Conservation (phyloP, 2,888 invertebrate species). For the Lepidochrysops patricia region DNA sequence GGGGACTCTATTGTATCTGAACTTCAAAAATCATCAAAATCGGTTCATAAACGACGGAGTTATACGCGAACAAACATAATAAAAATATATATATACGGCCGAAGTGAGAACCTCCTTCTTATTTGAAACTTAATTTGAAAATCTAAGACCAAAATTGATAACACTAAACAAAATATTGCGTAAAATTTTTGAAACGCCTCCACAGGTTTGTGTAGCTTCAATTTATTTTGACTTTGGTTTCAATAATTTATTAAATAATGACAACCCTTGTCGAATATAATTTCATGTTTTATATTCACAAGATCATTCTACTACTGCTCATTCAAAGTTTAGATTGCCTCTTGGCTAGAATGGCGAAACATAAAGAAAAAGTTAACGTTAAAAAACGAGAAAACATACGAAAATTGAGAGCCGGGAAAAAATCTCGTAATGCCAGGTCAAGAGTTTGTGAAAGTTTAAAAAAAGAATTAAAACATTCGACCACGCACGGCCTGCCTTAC, state of each 20-base stretch:
- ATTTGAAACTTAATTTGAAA: too few species aligned
- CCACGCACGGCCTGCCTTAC: conserved; percentile 53
- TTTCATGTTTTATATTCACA: not conserved
- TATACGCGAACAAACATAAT: too few species aligned
- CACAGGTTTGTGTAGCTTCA: not conserved
- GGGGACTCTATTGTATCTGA: too few species aligned
- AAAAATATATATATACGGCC: too few species aligned
- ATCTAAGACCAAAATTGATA: too few species aligned
- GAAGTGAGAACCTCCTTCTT: too few species aligned
- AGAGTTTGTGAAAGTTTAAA: conserved; percentile 44
- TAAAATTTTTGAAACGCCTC: not conserved
- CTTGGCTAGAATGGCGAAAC: not conserved
- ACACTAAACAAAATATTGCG: too few species aligned
- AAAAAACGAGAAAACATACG: not conserved
- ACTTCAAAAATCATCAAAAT: too few species aligned
- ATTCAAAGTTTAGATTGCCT: conserved; percentile 2
- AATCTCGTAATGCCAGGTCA: conserved; percentile 25
- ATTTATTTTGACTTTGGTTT: not conserved
- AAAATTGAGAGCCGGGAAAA: not conserved
- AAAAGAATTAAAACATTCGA: conserved; percentile 44
- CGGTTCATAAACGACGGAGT: too few species aligned
- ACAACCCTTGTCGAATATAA: not conserved
- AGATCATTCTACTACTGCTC: not conserved
- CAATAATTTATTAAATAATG: not conserved
- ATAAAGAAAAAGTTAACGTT: not conserved